These are phyloP conservation scores for Dorcus parallelipipedus DNA, from an alignment of 2,888 invertebrate species.

Conservation along the genomic window DNA sequence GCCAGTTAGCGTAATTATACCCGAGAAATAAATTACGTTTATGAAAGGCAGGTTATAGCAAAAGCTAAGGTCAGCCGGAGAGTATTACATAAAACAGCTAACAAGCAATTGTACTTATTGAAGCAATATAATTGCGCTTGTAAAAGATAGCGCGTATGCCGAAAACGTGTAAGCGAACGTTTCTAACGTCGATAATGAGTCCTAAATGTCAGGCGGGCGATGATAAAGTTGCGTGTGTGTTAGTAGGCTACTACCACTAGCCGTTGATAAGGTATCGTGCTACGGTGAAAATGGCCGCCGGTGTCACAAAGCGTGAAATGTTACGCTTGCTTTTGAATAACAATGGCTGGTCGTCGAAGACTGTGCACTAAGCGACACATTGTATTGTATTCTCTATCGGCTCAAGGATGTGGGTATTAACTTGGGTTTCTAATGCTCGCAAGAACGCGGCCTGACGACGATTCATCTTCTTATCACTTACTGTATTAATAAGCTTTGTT, in stretches of 20 bases:
- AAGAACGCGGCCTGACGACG: slow-evolving; percentile 4
- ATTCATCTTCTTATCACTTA: background rate
- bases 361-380: slow-evolving; percentile 31
- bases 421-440: slow-evolving; percentile 12
- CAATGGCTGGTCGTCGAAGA: slow-evolving; percentile 38
- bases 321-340: slow-evolving; percentile 45
- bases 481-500: too few relatives aligned
- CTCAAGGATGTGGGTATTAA: slow-evolving; percentile 32
- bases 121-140: slow-evolving; percentile 19
- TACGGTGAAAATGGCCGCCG: slow-evolving; percentile 43
- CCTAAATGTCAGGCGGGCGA: slow-evolving; percentile 17
- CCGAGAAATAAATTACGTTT: too few relatives aligned
- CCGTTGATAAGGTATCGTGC: slow-evolving; percentile 30
- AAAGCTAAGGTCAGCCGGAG: too few relatives aligned
- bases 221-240: slow-evolving; percentile 16
- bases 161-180: slow-evolving; percentile 7
- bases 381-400: slow-evolving; percentile 31
- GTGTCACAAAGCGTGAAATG: slow-evolving; percentile 47
- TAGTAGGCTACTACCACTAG: slow-evolving; percentile 23
- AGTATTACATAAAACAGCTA: slow-evolving; percentile 9
- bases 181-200: slow-evolving; percentile 13
- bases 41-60: too few relatives aligned
- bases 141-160: slow-evolving; percentile 1
- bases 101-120: slow-evolving; percentile 26
- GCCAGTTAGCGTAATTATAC: too few relatives aligned